Percentiles rank a stretch among this genome's conserved stretches.
phyloP scores from a whole-genome alignment of 2,888 invertebrate genomes.

The Drosophila algonquin region DNA sequence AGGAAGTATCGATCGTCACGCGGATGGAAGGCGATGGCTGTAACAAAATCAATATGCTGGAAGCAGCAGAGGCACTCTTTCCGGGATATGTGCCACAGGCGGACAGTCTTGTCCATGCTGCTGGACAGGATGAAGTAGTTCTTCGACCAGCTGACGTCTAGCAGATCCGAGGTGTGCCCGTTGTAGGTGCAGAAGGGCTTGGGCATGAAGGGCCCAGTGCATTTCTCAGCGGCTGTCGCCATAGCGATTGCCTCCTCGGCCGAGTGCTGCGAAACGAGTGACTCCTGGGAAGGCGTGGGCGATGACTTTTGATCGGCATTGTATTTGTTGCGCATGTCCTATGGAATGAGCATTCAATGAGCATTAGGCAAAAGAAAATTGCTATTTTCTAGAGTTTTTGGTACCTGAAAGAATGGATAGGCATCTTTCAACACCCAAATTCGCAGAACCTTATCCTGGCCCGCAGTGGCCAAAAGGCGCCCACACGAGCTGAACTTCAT shows the following conservation, averaged over 20 bases:
- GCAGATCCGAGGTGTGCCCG: conserved; percentile 97
- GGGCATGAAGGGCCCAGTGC: conserved; percentile 91
- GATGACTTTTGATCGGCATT: conserved; percentile 94
- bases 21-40: conserved; percentile 99
- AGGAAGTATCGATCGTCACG: conserved; percentile 95
- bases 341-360: conserved; percentile 57
- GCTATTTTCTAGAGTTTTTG: neutral
- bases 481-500: conserved; percentile 99
- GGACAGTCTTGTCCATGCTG: conserved; percentile 99
- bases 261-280: conserved; percentile 91
- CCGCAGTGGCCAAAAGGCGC: conserved; percentile 96
- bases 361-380: conserved; percentile 9
- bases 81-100: conserved; percentile 98
- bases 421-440: conserved; percentile 98
- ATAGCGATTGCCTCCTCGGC: conserved; percentile 86
- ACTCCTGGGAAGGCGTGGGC: conserved; percentile 96
- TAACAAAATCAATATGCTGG: conserved; percentile 99
- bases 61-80: conserved; percentile 99
- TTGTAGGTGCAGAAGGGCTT: conserved; percentile 96
- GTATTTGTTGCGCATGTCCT: conserved; percentile 98
- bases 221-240: conserved; percentile 86
- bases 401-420: conserved; percentile 93
- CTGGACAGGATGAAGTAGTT: conserved; percentile 99
- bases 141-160: conserved; percentile 99
- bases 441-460: conserved; percentile 96